Evolutionary conservation across 2,888 invertebrate genomes (phyloP), one percentile per base, ranked within the genome.

Genomic region (Hirtodrosophila cameraria): DNA sequence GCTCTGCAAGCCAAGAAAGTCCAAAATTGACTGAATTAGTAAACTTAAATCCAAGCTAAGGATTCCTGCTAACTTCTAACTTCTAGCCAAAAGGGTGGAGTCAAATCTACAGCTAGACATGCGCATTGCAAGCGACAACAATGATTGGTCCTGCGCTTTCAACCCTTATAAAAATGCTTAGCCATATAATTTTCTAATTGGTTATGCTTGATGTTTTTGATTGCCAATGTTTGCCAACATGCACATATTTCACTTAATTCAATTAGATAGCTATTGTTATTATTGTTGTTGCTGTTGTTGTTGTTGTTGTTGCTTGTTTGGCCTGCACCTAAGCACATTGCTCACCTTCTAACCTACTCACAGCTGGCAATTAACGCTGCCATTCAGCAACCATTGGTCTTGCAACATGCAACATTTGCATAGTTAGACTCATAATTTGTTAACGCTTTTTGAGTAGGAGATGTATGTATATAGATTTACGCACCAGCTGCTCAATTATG

Each of bases 1-100:
- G 89, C 83, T 89, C 90, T 91, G 89, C 64, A 89, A 89, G 60
- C 76, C 59, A 61, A 85, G 71, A 82, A 73, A 62, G 74, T 77
- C 62, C 27, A 41, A 15, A 42, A 48, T 38, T 63, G 60, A 87
- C 87, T 88, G 71, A 87, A 74, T 88, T 70, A 63, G 52, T 42
- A 30, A n/a, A 2, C 4, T 16, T n/a, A 16, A 7, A 18, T 27
- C 9, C 30, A 11, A 12, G 31, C 16, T 20, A 39, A 16, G n/a
- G 27, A 39, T 48, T 49, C 23, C 58, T 42, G 11, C 49, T 52
- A 50, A 49, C n/a, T n/a, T n/a, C n/a, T n/a, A n/a, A n/a, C n/a
- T n/a, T n/a, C n/a, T n/a, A n/a, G n/a, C n/a, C n/a, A n/a, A 39
- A 20, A 39, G 74, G 76, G 86, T 63, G 85, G 82, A 75, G 75